phyloP scores from a whole-genome alignment of 1,140 invertebrate species.

The Sycophila sp. region DNA sequence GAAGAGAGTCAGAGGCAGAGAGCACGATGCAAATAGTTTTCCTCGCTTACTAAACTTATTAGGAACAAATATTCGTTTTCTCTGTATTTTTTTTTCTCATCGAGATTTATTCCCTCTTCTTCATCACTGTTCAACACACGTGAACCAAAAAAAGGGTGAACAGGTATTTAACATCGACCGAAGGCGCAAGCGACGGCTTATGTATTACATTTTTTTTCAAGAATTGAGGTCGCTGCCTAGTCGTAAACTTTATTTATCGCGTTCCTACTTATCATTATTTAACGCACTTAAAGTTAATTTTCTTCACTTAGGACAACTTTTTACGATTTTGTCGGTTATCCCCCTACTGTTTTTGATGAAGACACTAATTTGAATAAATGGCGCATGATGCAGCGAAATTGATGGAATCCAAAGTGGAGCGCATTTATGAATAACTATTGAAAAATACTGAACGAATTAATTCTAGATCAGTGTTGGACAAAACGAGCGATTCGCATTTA shows the following conservation, averaged over 20 bases:
- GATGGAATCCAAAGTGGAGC: too few relatives aligned
- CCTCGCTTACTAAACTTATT: conserved; percentile 13
- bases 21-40: background rate
- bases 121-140: background rate
- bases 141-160: background rate
- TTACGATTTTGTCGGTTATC: too few relatives aligned
- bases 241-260: background rate
- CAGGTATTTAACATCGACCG: background rate
- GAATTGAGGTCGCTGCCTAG: too few relatives aligned
- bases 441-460: too few relatives aligned
- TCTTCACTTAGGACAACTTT: background rate
- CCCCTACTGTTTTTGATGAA: too few relatives aligned
- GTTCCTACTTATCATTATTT: background rate
- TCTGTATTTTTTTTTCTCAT: background rate
- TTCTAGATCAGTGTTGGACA: conserved; percentile 1
- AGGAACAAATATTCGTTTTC: conserved; percentile 26
- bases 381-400: too few relatives aligned
- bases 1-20: conserved; percentile 4
- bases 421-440: too few relatives aligned
- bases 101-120: background rate
- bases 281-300: background rate
- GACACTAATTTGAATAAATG: too few relatives aligned
- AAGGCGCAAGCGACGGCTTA: background rate
- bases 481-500: background rate
- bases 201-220: too few relatives aligned